A percentile compares a stretch with the other conserved stretches of the same genome.
These are phyloP conservation scores for Adela reaumurella DNA, from an alignment of 2,888 invertebrate species.

Conservation along the genomic window DNA sequence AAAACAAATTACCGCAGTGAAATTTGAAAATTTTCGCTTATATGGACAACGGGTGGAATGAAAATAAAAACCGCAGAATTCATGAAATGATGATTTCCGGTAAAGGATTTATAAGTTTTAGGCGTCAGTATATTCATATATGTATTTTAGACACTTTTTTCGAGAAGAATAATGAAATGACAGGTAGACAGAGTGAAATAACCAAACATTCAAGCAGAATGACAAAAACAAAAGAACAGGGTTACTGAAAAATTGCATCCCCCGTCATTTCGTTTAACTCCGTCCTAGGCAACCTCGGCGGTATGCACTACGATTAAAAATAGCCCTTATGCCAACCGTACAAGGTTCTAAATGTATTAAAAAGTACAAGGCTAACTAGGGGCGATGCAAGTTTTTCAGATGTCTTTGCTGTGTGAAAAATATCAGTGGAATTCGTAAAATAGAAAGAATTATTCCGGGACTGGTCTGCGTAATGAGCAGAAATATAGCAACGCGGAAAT, in stretches of 20 bases:
- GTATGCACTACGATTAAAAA: not conserved
- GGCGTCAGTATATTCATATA: no score
- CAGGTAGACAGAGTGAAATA: not conserved
- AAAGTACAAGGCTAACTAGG: no score
- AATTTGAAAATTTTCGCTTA: no score
- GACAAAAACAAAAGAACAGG: not conserved
- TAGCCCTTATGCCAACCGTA: not conserved
- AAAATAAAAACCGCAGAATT: no score
- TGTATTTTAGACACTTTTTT: no score
- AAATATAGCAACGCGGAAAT: not conserved
- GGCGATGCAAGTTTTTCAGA: constrained; percentile 1
- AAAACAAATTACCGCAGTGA: no score
- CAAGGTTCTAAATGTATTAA: not conserved
- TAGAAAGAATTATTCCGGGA: not conserved
- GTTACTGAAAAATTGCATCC: not conserved
- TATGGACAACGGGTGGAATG: no score
- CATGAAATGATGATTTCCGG: no score
- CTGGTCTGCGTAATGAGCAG: not conserved
- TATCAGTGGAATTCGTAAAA: constrained; percentile 10
- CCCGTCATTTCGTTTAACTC: not conserved
- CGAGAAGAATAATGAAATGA: no score
- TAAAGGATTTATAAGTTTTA: no score
- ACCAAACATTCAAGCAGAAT: not conserved
- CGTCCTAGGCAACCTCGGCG: not conserved
- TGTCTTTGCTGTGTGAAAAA: constrained; percentile 12